Evolutionary conservation across 2,888 invertebrate species (phyloP).

Genomic region (Andrena dorsata): DNA sequence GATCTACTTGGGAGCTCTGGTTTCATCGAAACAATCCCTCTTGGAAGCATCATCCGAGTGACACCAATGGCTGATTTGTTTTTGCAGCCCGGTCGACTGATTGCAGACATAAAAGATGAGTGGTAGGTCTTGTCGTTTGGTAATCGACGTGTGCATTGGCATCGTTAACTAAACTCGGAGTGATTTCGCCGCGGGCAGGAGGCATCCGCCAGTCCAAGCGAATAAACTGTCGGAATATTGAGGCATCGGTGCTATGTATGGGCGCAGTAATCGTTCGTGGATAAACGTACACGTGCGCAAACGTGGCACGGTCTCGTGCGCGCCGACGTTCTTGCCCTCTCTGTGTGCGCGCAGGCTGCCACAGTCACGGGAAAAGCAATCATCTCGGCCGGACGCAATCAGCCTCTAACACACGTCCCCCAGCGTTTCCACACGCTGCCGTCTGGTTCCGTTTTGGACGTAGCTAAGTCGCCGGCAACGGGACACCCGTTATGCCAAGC

Average conservation of each 20-base stretch:
- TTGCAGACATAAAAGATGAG: too few species aligned
- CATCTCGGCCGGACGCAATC: constrained; percentile 85
- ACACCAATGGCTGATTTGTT: too few species aligned
- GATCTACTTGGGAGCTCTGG: too few species aligned
- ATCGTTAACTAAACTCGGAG: constrained; percentile 78
- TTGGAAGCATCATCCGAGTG: too few species aligned
- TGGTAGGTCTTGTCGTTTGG: constrained; percentile 46
- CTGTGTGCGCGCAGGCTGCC: constrained; percentile 36
- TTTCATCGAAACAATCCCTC: too few species aligned
- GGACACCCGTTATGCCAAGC: constrained; percentile 67
- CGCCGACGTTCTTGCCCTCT: constrained; percentile 27
- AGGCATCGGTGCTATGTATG: constrained; percentile 74
- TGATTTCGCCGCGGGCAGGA: constrained; percentile 76
- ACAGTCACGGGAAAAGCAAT: constrained; percentile 83
- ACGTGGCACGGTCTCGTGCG: constrained; percentile 17
- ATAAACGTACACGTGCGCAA: constrained; percentile 67
- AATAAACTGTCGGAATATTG: constrained; percentile 84
- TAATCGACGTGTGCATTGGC: constrained; percentile 55
- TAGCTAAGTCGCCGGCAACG: constrained; percentile 58
- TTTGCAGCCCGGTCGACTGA: too few species aligned
- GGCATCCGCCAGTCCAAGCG: constrained; percentile 78
- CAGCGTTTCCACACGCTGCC: constrained; percentile 46
- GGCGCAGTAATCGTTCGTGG: constrained; percentile 73
- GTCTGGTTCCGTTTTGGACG: constrained; percentile 36
- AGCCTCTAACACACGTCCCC: constrained; percentile 75